Evolutionary conservation across 2,797 vertebrate genomes (phyloP), one percentile per base, ranked within the genome.

Genomic region (Aratinga solstitialis): DNA sequence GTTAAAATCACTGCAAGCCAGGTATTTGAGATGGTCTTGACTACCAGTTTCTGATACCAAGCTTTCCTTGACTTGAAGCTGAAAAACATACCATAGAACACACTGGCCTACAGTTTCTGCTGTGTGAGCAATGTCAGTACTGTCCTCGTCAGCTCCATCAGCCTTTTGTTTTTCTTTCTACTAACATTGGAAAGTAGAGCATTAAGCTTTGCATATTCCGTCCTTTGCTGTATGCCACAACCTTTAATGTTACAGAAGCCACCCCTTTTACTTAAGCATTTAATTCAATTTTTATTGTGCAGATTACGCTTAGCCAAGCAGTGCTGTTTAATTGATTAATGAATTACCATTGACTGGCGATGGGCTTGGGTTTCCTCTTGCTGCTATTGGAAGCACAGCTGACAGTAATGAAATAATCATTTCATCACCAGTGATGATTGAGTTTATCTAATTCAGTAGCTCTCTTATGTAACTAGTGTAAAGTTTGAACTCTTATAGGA

Each of bases 341-440:
- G 96, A 97, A 98, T 98, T 98, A 97, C 91, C 89, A 96, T 93
- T 84, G 89, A 91, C 94, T 96, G 77, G 95, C 76, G 11, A 84
- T 97, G 92, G 92, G 95, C 93, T 94, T 95, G 89, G 92, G 95
- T 97, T 97, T 93, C 84, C 84, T 96, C 89, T 96, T 92, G 77
- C 77, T 96, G 96, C 92, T 97, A 96, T 97, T 97, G 97, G 93
- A 97, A 97, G 81, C 61, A 61, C 69, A 97, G 84, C 95, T 98
- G 97, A 97, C 97, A 96, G 94, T 97, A 98, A 98, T 98, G 97
- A 98, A 98, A 96, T 97, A 97, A 98, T 96, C 97, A 97, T 98
- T 98, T 97, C 92, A 97, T 97, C 97, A 96, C 94, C 75, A 94
- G 87, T 89, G 97, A 92, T 96, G 96, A 97, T 84, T 96, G 85